These are phyloP conservation scores for Protophormia terraenovae DNA, from an alignment of 2,888 invertebrate species.

Conservation along the genomic window DNA sequence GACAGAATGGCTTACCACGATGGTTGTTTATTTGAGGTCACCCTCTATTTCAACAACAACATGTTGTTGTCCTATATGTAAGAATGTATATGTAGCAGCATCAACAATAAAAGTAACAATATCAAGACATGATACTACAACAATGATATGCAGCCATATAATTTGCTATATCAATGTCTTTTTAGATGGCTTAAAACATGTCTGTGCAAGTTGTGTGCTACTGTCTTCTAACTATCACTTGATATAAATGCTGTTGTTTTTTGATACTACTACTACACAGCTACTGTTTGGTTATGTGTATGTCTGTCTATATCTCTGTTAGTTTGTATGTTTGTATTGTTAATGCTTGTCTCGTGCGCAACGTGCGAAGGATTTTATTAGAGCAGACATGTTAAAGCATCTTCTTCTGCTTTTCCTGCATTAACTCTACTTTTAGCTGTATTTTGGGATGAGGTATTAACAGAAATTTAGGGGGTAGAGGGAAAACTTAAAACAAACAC, in stretches of 20 bases:
- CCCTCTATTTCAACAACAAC: slow-evolving; percentile 48
- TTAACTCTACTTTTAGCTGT: slow-evolving; percentile 51
- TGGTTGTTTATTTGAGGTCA: slow-evolving; percentile 69
- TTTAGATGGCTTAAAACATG: slow-evolving; percentile 62
- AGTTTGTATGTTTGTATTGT: slow-evolving; percentile 23
- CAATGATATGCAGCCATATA: slow-evolving; percentile 65
- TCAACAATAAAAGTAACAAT: slow-evolving; percentile 37
- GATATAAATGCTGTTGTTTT: slow-evolving; percentile 28
- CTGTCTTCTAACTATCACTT: slow-evolving; percentile 37
- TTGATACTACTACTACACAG: not conserved
- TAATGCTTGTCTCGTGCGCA: slow-evolving; percentile 67
- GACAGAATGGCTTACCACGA: slow-evolving; percentile 70
- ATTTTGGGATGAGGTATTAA: not conserved
- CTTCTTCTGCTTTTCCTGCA: too few relatives aligned
- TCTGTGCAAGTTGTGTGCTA: slow-evolving; percentile 32
- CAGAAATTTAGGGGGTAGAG: not conserved
- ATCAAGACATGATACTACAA: slow-evolving; percentile 34
- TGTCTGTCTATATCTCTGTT: not conserved
- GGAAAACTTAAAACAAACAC: slow-evolving; percentile 4
- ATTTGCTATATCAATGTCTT: slow-evolving; percentile 67
- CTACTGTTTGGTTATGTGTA: not conserved
- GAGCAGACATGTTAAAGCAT: slow-evolving; percentile 65
- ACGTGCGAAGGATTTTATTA: slow-evolving; percentile 69
- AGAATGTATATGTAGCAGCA: slow-evolving; percentile 2
- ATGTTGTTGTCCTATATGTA: slow-evolving; percentile 1